Evolutionary conservation across 2,113 vertebrate species (phyloP).

Genomic region (Laticauda laticaudata): DNA sequence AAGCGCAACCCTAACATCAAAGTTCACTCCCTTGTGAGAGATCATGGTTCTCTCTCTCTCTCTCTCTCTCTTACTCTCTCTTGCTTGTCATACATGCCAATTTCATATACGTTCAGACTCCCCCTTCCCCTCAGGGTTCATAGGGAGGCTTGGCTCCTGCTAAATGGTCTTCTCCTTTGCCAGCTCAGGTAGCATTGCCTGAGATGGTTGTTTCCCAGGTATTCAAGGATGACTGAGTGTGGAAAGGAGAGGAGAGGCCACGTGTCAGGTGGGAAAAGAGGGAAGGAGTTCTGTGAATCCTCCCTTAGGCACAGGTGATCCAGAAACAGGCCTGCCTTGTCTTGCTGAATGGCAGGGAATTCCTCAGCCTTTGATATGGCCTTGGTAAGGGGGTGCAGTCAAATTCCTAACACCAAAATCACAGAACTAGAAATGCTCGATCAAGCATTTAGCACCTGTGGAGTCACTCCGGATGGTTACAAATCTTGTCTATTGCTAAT

Average conservation of each 20-base stretch:
- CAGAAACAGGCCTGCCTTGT: neutral
- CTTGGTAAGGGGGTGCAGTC: neutral
- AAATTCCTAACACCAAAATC: neutral
- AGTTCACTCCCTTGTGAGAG: constrained; percentile 21
- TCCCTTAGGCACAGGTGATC: neutral
- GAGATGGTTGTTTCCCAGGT: neutral
- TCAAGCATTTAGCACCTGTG: neutral
- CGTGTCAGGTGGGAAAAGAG: neutral
- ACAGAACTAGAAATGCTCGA: neutral
- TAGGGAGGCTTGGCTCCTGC: neutral
- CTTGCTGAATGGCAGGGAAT: neutral
- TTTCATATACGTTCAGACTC: neutral
- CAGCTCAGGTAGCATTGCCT: neutral
- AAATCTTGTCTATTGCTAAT: neutral
- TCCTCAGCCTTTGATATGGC: neutral
- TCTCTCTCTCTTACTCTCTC: neutral
- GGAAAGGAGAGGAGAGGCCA: neutral
- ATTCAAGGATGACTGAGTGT: neutral
- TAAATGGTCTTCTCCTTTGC: neutral
- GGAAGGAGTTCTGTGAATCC: neutral
- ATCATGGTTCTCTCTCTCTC: neutral
- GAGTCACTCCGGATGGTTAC: neutral
- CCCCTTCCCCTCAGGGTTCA: neutral
- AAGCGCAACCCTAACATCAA: neutral
- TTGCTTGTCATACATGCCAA: neutral